Base-by-base conservation (phyloP, 2,888 invertebrate species). In the Cetonia aurata region DNA sequence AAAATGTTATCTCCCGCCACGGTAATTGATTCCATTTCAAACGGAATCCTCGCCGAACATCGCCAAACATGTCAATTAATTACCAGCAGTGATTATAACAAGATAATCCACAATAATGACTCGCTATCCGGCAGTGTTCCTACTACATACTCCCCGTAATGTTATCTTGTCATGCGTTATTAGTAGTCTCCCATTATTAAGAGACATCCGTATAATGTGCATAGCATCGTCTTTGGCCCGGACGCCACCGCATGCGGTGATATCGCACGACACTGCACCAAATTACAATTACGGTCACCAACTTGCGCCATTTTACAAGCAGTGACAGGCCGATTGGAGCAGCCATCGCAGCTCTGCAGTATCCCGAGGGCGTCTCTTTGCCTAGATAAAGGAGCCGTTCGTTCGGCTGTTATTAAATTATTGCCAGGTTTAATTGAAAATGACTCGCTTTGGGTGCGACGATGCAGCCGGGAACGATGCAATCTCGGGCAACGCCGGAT, bases 121-220 rank as follows among this genome's bases (percentile, higher is more conserved):
- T 8, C 9, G 33, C 9, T 9, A 37, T 37, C 13, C 33, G n/a
- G 48, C 46, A 4, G 13, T 50, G 48, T 65, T 65, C 62, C 62
- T 52, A 65, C 19, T 25, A 65, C 62, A 65, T 50, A 50, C 15
- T 52, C 17, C 52, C 37, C 6, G 17, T 17, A 50, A 42, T 65
- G 62, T 65, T 65, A 65, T 65, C 50, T 31, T 37, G 62, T 50
- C 48, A 50, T 17, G 37, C 62, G 50, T 65, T 65, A 65, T 65
- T 65, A 65, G 57, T 57, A 19, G 42, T 6, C 19, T 44, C 10
- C 57, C 57, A 57, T 57, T 57, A 57, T 57, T 42, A 57, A 10
- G 42, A 57, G 46, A 46, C 17, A 3, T 6, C 25, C 46, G 60
- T 13, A 60, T 17, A 60, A 60, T 8, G n/a, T n/a, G n/a, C n/a